Evolutionary conservation across 2,888 invertebrate genomes (phyloP).

Genomic region (Erebia aethiops): DNA sequence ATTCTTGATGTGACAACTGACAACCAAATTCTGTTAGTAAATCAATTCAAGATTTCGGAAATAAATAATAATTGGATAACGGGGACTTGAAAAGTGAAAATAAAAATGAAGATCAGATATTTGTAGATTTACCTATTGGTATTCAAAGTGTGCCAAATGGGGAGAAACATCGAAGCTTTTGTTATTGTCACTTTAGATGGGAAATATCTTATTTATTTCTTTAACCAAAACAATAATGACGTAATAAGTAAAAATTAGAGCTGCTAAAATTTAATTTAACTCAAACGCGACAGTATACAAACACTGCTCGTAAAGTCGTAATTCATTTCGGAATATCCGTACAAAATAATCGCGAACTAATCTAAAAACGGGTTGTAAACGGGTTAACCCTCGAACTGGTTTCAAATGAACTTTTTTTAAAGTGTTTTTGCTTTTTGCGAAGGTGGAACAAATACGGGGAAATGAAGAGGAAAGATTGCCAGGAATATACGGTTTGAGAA

Average conservation of each 20-base stretch:
- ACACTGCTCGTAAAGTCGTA: background rate
- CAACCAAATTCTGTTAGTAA: too few species aligned
- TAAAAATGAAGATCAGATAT: background rate
- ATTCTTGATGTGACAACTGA: too few species aligned
- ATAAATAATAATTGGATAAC: background rate
- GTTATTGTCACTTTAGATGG: background rate
- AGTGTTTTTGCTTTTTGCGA: constrained; percentile 1
- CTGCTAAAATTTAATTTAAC: background rate
- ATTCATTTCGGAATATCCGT: constrained; percentile 12
- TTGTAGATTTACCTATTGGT: background rate
- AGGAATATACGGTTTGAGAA: constrained; percentile 5
- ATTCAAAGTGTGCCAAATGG: constrained; percentile 2
- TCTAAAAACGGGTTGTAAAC: constrained; percentile 28
- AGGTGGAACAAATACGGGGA: constrained; percentile 14
- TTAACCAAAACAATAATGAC: background rate
- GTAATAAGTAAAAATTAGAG: background rate
- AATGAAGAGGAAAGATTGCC: constrained; percentile 15
- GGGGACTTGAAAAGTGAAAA: background rate
- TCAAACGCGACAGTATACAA: background rate
- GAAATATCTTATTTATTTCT: background rate
- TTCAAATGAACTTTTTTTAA: constrained; percentile 13
- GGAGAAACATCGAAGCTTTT: background rate
- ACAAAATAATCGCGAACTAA: constrained; percentile 16
- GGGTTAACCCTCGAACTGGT: constrained; percentile 12
- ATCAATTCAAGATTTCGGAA: too few species aligned